These are phyloP conservation scores for Willowsia nigromaculata DNA, from an alignment of 2,888 invertebrate species.

Conservation along the genomic window DNA sequence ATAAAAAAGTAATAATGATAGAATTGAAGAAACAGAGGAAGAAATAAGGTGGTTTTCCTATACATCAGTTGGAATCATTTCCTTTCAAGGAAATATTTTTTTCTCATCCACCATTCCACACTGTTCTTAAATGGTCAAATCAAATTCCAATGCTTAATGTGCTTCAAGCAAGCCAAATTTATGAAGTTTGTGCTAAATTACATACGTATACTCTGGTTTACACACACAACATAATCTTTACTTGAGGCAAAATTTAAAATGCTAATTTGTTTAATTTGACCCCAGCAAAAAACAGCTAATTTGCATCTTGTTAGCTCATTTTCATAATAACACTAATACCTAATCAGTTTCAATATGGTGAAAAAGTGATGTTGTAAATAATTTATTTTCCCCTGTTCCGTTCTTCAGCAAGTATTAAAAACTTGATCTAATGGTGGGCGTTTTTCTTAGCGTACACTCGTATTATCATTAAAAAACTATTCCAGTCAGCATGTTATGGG, in stretches of 20 bases:
- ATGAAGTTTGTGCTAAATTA: constrained; percentile 13
- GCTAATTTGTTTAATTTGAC: constrained; percentile 61
- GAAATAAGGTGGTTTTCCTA: not conserved
- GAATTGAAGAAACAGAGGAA: constrained; percentile 24
- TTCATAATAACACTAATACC: constrained; percentile 61
- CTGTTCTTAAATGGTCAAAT: no score
- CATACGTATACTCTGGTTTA: not conserved
- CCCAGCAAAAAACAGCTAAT: constrained; percentile 3
- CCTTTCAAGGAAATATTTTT: constrained; percentile 31
- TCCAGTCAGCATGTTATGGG: constrained; percentile 1
- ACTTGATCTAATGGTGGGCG: constrained; percentile 58
- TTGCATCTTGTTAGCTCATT: constrained; percentile 67
- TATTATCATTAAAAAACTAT: constrained; percentile 38
- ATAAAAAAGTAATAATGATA: constrained; percentile 56
- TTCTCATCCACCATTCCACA: constrained; percentile 22
- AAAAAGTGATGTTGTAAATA: constrained; percentile 60
- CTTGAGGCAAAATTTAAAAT: constrained; percentile 48
- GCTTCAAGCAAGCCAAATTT: constrained; percentile 1
- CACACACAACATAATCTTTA: not conserved
- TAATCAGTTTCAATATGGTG: constrained; percentile 58
- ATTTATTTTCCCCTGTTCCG: not conserved
- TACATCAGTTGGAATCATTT: constrained; percentile 27
- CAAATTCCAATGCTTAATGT: not conserved
- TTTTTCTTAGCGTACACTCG: not conserved
- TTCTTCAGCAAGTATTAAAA: not conserved